A percentile compares a stretch with the other conserved stretches of the same genome.
Conservation (phyloP, 2,797 vertebrate genomes). For the Amphiprion clarkii region DNA sequence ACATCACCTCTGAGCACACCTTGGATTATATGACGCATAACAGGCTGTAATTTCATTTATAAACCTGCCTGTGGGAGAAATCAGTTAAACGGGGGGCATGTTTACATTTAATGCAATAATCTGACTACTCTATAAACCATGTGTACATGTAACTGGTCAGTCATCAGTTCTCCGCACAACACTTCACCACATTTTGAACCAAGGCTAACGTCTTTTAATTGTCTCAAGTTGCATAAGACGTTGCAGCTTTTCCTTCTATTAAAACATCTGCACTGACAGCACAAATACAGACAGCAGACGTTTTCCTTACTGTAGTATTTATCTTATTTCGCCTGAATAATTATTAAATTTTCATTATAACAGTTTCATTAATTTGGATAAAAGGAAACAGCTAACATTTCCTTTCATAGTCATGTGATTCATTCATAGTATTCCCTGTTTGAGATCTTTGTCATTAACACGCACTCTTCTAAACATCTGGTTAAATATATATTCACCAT, state of each 20-base stretch:
- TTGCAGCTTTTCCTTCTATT: slow-evolving; percentile 5
- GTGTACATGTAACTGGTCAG: not conserved
- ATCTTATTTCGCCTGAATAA: not conserved
- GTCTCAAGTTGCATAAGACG: not conserved
- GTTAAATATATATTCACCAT: not conserved
- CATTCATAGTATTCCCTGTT: not conserved
- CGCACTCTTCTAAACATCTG: not conserved
- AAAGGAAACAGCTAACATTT: not conserved
- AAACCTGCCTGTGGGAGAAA: slow-evolving; percentile 11
- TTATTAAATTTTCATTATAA: not conserved
- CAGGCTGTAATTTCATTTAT: slow-evolving; percentile 2
- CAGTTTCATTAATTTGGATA: no score
- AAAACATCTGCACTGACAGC: slow-evolving; percentile 1
- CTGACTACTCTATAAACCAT: not conserved
- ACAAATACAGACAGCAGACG: not conserved
- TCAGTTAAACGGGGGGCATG: slow-evolving; percentile 17
- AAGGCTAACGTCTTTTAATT: slow-evolving; percentile 4
- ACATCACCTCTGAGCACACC: slow-evolving; percentile 8
- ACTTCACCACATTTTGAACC: not conserved
- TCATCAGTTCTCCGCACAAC: not conserved
- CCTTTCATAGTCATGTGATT: not conserved
- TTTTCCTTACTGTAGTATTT: not conserved
- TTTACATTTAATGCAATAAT: not conserved
- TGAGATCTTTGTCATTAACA: not conserved
- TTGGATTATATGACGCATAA: slow-evolving; percentile 14